Percentiles rank a stretch among this genome's conserved stretches.
phyloP scores from a whole-genome alignment of 1,140 invertebrate species.

The Riptortus pedestris region DNA sequence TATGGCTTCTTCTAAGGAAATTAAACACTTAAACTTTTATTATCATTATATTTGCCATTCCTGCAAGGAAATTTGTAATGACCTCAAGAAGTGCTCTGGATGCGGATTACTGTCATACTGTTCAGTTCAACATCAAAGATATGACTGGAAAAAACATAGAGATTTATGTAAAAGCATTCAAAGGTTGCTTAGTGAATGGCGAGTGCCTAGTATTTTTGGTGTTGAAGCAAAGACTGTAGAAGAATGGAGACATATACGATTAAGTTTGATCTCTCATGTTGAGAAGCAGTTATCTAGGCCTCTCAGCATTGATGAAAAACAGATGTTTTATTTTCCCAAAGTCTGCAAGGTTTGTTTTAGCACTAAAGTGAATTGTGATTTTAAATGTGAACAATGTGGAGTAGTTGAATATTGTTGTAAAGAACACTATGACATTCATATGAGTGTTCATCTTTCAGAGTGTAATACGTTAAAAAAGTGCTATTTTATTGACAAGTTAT shows the following conservation, averaged over 20 bases:
- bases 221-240: not conserved
- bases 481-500: not conserved
- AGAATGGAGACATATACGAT: not conserved
- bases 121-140: not conserved
- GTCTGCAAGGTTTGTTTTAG: slow-evolving; percentile 6
- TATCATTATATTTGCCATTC: not conserved
- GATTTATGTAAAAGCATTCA: not conserved
- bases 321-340: slow-evolving; percentile 14
- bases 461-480: not conserved
- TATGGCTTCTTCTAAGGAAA: too few relatives aligned
- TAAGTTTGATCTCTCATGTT: not conserved
- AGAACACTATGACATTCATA: not conserved
- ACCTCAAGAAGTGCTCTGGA: not conserved
- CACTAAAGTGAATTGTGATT: not conserved
- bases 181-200: not conserved
- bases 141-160: not conserved
- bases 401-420: not conserved
- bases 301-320: not conserved
- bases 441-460: not conserved
- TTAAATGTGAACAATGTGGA: not conserved
- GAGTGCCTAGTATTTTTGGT: not conserved
- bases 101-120: not conserved
- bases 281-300: not conserved
- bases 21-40: too few relatives aligned
- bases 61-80: not conserved